These are phyloP conservation scores for Oscheius sp. DNA, from an alignment of 1,140 invertebrate genomes.

Conservation along the genomic window DNA sequence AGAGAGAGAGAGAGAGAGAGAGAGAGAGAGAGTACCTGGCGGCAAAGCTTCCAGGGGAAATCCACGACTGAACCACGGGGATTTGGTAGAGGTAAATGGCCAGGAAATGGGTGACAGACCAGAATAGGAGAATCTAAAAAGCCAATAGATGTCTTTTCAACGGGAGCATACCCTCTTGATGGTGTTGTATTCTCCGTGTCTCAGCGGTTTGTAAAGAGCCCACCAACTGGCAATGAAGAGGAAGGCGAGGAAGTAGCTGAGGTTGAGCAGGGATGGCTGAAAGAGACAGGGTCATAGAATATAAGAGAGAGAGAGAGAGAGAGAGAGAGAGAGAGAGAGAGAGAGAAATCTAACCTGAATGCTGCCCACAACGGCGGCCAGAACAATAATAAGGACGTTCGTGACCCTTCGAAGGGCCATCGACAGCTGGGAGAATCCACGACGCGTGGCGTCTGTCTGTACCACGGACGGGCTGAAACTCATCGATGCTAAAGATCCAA, in stretches of 20 bases:
- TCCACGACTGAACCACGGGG: constrained; percentile 41
- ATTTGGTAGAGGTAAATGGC: constrained; percentile 55
- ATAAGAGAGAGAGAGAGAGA: neutral
- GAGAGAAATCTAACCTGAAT: constrained; percentile 35
- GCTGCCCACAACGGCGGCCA: constrained; percentile 34
- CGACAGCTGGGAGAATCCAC: neutral
- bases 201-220: constrained; percentile 53
- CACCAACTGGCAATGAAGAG: constrained; percentile 57
- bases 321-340: neutral
- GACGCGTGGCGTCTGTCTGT: neutral
- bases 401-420: constrained; percentile 13
- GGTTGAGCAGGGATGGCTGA: constrained; percentile 55
- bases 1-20: neutral
- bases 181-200: constrained; percentile 49
- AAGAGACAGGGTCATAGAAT: constrained; percentile 14
- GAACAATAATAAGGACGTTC: constrained; percentile 35
- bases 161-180: constrained; percentile 39
- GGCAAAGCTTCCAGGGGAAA: constrained; percentile 35
- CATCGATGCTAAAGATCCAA: constrained; percentile 15
- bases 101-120: constrained; percentile 49
- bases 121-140: constrained; percentile 18
- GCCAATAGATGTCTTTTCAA: neutral
- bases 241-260: constrained; percentile 50
- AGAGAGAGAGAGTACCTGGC: constrained; percentile 37
- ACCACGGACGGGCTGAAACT: neutral